Evolutionary conservation across 2,888 invertebrate species (phyloP), one percentile per base, ranked within the genome.

Genomic region (Chaetogeoica ovagalla): DNA sequence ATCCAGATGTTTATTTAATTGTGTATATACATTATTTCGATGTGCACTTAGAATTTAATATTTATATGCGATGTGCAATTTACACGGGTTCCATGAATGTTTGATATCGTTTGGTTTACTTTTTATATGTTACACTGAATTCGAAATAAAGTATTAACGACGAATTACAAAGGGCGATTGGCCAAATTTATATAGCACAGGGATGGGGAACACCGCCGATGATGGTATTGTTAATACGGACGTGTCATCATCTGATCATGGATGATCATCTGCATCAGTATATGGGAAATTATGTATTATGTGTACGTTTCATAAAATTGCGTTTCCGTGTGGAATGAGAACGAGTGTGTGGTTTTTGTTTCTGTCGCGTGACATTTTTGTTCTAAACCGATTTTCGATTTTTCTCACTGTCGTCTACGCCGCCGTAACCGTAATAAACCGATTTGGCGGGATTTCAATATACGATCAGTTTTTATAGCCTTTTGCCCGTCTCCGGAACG

Each of bases 371-470:
- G 48, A 48, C 48, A 13, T 60, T 52, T 68, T 68, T 76, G 59
- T 37, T 70, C 55, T 62, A 69, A 30, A 60, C 66, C 57, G 43
- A 70, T 70, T 70, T 55, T 55, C 70, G 69, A 77, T 69, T 77
- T 55, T 55, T 62, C 66, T 79, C 55, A 48, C 60, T 62, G 37
- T 77, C 60, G 37, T 77, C 60, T 69, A 21, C 55, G n/a, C 13
- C 65, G 52, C 62, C 60, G 57, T 19, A 23, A 68, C 69, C 69
- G 48, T 79, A 70, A 70, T 79, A 79, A 79, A 79, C 70, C 70
- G 77, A 79, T 79, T 79, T 79, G 77, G 77, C 77, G 15, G 69
- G 62, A 70, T 79, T 79, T 79, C 77, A 79, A 79, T 79, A 63
- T 70, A 55, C 77, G 77, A 79, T 79, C 77, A 55, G 62, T 79